Evolutionary conservation across 2,113 vertebrate genomes (phyloP), one percentile per base, ranked within the genome.

Genomic region (Colaptes auratus): DNA sequence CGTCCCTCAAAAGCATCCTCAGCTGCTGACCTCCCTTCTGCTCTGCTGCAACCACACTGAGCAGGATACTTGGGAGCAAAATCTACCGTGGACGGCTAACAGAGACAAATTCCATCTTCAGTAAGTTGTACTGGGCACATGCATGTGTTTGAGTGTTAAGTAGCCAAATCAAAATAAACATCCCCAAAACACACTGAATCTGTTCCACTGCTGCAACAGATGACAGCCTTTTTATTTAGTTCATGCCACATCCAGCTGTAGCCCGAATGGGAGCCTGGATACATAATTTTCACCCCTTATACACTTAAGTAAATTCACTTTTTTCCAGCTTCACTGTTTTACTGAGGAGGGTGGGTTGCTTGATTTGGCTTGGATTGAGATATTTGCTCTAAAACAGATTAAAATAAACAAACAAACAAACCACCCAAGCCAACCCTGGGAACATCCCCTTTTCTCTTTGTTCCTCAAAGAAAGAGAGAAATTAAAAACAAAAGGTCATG

Each of bases 131-230:
- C 17, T 24, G 33, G 16, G 76, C 74, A 61, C 16, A 39, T 2
- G 2, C 3, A 63, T 21, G 6, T 59, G 50, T 52, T 52, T 46
- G 50, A 77, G 60, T n/a, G 50, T 50, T 28, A 75, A 61, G 18
- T 10, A 76, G 35, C 15, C 30, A 69, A 84, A 84, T 11, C 33
- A 89, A 90, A 92, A 52, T 7, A 69, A 78, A 65, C 16, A 39
- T 11, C 30, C 30, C 5, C 10, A 70, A 80, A 21, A 1, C n/a
- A 55, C 2, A 10, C 0, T 19, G 23, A 83, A 42, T 25, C 46
- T 50, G 31, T 64, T 65, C 66, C 36, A 15, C 1, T 36, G 42
- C 9, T 63, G 21, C 6, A 67, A 56, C 28, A 86, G 76, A 64
- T 85, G 83, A 82, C 6, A 35, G 17, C 3, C 8, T 24, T 53